A percentile compares a stretch with the other conserved stretches of the same genome.
phyloP scores from a whole-genome alignment of 2,113 vertebrate genomes.

The Alosa alosa region DNA sequence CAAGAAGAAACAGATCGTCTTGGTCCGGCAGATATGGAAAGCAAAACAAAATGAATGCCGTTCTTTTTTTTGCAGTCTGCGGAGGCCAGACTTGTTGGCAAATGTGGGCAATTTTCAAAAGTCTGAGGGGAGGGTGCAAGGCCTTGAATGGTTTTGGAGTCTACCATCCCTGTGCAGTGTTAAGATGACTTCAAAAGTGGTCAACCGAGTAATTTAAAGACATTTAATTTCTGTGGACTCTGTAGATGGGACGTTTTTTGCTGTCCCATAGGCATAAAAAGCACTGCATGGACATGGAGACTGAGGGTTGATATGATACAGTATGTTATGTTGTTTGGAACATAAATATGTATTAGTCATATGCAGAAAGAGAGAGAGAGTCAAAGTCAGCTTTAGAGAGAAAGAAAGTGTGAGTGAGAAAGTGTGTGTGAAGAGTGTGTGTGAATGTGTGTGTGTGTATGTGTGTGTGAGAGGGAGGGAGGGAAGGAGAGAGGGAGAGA shows the following conservation, averaged over 20 bases:
- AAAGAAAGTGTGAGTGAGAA: not conserved
- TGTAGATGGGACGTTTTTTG: not conserved
- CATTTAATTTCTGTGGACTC: not conserved
- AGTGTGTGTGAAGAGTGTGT: no score
- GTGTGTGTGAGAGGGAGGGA: not conserved
- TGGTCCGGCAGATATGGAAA: conserved; percentile 27
- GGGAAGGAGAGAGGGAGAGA: not conserved
- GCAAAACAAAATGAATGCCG: conserved; percentile 17
- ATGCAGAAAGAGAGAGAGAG: not conserved
- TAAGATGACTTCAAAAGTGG: not conserved
- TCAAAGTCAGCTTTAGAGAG: no score
- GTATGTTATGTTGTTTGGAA: not conserved
- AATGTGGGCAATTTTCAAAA: not conserved
- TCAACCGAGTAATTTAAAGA: not conserved
- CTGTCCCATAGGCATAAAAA: not conserved
- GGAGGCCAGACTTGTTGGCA: conserved; percentile 3
- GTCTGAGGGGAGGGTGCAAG: not conserved
- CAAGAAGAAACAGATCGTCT: conserved; percentile 26
- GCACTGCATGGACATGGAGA: not conserved
- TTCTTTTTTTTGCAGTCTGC: not conserved
- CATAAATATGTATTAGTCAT: not conserved
- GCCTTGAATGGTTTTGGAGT: not conserved
- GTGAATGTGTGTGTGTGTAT: not conserved
- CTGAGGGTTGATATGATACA: not conserved
- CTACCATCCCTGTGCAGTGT: not conserved